Conservation (phyloP, 2,797 vertebrate genomes). For the Melanotaenia maccullochi region DNA sequence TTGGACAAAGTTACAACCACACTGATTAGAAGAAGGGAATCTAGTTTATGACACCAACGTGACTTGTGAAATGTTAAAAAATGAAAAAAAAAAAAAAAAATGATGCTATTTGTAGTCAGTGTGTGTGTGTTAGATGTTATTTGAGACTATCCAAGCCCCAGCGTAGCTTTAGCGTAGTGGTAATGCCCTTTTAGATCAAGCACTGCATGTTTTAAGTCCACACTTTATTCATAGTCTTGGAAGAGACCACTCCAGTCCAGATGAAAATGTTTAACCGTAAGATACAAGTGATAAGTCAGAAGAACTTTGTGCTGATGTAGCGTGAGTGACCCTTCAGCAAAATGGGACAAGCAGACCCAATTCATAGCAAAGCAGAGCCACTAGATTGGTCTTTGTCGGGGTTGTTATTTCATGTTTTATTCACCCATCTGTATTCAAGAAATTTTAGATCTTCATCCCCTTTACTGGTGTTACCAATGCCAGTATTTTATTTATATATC, state of each 20-base stretch:
- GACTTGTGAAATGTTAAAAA: not conserved
- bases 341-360: not conserved
- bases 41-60: not conserved
- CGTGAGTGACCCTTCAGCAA: not conserved
- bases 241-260: not conserved
- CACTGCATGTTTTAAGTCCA: not conserved
- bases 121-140: not conserved
- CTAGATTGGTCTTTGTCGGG: not conserved
- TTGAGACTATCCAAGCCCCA: not conserved
- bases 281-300: not conserved
- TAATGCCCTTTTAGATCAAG: not conserved
- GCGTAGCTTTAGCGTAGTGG: no score
- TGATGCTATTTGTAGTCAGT: not conserved
- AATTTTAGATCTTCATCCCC: not conserved
- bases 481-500: not conserved
- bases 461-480: not conserved
- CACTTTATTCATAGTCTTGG: not conserved
- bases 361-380: not conserved
- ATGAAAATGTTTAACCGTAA: not conserved
- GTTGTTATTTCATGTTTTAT: not conserved
- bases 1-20: not conserved
- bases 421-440: not conserved
- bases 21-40: not conserved
- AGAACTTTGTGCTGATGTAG: not conserved
- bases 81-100: no score